phyloP scores from a whole-genome alignment of 2,888 invertebrate genomes.

The Nomada ferruginata region DNA sequence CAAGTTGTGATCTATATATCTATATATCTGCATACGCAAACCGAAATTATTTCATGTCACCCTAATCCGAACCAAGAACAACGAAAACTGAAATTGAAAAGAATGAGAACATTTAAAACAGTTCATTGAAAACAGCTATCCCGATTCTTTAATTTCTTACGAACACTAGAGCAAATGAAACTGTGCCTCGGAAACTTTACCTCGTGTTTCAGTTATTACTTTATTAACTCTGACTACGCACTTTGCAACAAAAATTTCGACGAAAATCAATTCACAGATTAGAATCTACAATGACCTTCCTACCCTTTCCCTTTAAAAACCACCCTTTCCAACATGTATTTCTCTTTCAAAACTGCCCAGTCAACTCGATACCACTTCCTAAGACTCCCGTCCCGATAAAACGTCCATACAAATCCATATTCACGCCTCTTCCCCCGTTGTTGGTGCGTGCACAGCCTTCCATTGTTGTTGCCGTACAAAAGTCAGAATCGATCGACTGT shows the following conservation, averaged over 20 bases:
- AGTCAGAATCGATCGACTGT: slow-evolving; percentile 64
- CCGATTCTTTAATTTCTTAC: too few species aligned
- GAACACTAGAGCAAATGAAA: too few species aligned
- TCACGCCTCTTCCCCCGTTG: slow-evolving; percentile 44
- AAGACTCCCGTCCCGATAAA: slow-evolving; percentile 14
- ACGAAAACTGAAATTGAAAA: not conserved
- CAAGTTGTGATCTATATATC: not conserved
- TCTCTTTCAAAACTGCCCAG: not conserved
- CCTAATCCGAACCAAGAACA: not conserved
- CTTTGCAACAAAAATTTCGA: too few species aligned
- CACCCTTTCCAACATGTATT: not conserved
- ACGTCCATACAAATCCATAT: slow-evolving; percentile 50
- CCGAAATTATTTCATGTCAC: not conserved
- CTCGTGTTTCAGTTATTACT: too few species aligned
- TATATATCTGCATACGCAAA: not conserved
- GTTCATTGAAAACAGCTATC: too few species aligned
- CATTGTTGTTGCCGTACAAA: slow-evolving; percentile 63
- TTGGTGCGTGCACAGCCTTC: slow-evolving; percentile 26
- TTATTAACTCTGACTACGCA: too few species aligned
- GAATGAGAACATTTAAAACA: too few species aligned
- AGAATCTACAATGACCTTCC: too few species aligned
- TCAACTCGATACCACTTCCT: not conserved
- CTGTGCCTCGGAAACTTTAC: too few species aligned
- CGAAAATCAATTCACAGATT: too few species aligned
- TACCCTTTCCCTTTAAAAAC: too few species aligned